Base-by-base conservation (phyloP, 2,797 vertebrate genomes). In the Lutjanus campechanus region DNA sequence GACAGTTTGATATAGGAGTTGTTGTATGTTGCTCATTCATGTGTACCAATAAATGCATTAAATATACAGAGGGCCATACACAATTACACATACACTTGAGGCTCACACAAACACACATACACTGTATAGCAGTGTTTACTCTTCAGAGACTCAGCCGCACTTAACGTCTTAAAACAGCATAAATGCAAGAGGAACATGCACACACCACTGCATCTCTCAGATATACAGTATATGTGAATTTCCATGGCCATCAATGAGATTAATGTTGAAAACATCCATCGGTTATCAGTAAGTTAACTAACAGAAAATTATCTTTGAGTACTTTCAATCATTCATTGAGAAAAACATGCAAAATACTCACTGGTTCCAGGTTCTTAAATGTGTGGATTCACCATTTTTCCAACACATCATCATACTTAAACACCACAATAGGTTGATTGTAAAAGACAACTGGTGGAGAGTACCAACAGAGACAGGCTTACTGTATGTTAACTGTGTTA, bases 21-120 rank as follows among this genome's bases (percentile, higher is more conserved):
- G 19, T 81, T 70, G 56, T 49, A 77, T 70, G 56, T 20, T 82
- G 67, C 15, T 79, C 47, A 77, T 47, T 82, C 68, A 85, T 55
- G 50, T 77, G 11, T 51, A 70, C n/a, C 40, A 75, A 60, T 19
- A 59, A 75, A 81, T 60, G 17, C 36, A 56, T 43, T 50, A 56
- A 63, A 74, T 77, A 81, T 76, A 71, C 66, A 87, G 22, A 53
- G 55, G 25, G 36, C 60, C 50, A 66, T 15, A n/a, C 20, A 77
- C 49, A 75, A 46, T 65, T 66, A 59, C 65, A 66, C 69, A 47
- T 66, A 40, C 55, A 61, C 4, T 53, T n/a, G 13, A 76, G 15
- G 58, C n/a, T 66, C 29, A 62, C 22, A 51, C 10, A 63, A 17
- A 72, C 11, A 46, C 11, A 17, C 15, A 67, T 5, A 11, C 11